A percentile compares a stretch with the other conserved stretches of the same genome.
phyloP scores from a whole-genome alignment of 2,797 vertebrate genomes.

The Uromys caudimaculatus region DNA sequence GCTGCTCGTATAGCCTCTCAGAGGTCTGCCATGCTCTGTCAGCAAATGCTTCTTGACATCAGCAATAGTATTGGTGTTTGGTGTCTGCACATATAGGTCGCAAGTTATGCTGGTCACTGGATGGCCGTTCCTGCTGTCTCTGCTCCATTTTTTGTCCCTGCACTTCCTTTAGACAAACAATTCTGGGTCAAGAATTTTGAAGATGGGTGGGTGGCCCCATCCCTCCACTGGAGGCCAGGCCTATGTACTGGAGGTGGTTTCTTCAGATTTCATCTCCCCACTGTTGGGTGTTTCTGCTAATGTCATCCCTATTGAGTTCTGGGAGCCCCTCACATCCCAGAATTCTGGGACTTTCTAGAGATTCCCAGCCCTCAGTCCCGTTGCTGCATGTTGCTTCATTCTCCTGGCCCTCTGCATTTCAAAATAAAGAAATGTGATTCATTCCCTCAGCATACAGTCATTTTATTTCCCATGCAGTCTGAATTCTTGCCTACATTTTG shows the following conservation, averaged over 20 bases:
- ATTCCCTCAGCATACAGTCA: background rate
- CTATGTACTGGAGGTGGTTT: background rate
- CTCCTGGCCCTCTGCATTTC: background rate
- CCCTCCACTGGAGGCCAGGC: background rate
- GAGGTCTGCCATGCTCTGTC: background rate
- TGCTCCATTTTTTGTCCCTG: background rate
- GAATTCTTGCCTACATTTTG: background rate
- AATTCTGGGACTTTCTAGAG: background rate
- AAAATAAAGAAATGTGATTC: background rate
- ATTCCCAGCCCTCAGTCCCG: fast-evolving
- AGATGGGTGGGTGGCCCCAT: background rate
- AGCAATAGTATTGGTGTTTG: background rate
- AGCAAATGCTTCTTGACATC: background rate
- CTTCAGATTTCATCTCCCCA: background rate
- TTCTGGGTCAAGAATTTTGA: background rate
- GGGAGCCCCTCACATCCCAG: background rate
- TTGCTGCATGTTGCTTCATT: background rate
- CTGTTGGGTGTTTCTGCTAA: background rate
- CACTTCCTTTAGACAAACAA: background rate
- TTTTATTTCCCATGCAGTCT: background rate
- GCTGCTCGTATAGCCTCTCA: background rate
- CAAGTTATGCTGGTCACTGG: background rate
- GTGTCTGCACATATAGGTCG: background rate
- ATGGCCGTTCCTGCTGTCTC: background rate
- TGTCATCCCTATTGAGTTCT: background rate